Conservation (phyloP, 2,888 invertebrate species). For the Leucania comma region DNA sequence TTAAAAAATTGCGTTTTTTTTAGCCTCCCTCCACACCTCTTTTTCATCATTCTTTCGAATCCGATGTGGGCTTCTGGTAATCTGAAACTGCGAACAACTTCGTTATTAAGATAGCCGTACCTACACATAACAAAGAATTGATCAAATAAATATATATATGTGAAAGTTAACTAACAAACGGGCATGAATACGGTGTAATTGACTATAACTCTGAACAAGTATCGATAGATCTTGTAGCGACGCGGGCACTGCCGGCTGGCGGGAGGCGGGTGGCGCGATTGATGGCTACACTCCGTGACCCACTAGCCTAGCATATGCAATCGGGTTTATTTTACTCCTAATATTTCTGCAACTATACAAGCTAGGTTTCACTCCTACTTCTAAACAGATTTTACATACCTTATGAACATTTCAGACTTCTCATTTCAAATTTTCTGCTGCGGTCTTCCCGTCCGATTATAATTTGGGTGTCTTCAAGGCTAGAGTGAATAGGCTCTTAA, state of each 20-base stretch:
- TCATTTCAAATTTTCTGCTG: not conserved
- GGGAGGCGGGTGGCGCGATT: conserved; percentile 34
- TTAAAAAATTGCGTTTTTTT: no score
- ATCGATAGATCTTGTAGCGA: conserved; percentile 45
- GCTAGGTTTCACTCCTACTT: not conserved
- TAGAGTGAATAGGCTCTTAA: no score
- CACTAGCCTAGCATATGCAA: conserved; percentile 29
- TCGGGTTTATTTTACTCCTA: conserved; percentile 15
- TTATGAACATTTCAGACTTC: not conserved
- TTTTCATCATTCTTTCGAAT: conserved; percentile 8
- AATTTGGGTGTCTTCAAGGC: no score
- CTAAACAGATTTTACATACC: not conserved
- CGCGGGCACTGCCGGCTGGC: not conserved
- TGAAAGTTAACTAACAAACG: conserved; percentile 19
- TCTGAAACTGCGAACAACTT: conserved; percentile 24
- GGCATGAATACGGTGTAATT: conserved; percentile 29
- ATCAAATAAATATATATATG: conserved; percentile 12
- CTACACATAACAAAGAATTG: no score
- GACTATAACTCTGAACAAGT: conserved; percentile 42
- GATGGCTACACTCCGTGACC: conserved; percentile 36
- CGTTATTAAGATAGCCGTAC: conserved; percentile 14
- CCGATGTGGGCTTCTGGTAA: conserved; percentile 33
- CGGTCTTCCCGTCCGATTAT: no score
- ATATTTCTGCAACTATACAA: conserved; percentile 11
- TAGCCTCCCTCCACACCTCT: no score